Conservation (phyloP, 2,113 vertebrate genomes). For the Microcebus griseorufus region DNA sequence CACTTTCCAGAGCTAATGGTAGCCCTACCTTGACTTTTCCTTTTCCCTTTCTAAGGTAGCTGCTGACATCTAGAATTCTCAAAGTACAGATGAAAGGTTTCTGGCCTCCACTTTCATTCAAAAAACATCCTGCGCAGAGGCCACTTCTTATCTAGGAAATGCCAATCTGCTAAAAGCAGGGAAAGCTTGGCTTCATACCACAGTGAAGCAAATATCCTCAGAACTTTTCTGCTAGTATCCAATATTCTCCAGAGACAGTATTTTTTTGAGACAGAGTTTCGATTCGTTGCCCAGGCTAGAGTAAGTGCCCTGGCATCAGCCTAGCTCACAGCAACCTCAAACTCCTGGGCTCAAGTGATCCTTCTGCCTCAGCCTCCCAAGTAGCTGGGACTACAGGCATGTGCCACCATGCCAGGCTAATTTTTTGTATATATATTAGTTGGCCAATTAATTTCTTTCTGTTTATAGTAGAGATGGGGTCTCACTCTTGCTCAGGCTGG, state of each 20-base stretch:
- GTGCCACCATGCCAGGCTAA: no score
- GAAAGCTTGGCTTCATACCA: background rate
- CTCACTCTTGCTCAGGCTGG: no score
- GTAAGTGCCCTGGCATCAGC: no score
- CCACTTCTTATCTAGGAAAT: background rate
- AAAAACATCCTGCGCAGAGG: background rate
- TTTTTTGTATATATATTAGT: no score
- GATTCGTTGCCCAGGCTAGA: no score
- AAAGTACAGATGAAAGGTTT: background rate
- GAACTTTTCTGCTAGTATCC: background rate
- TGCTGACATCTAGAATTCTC: conserved; percentile 30
- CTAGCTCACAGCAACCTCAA: no score
- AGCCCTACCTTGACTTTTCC: background rate
- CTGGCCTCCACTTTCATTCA: background rate
- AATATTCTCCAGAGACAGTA: background rate
- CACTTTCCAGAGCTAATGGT: background rate
- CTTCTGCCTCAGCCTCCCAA: no score
- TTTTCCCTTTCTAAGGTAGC: background rate
- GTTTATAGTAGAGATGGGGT: no score
- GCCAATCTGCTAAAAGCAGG: background rate
- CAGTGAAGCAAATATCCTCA: background rate
- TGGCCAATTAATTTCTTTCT: no score
- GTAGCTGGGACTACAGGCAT: no score
- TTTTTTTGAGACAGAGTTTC: no score
- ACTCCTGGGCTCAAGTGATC: no score